Base-by-base conservation (phyloP, 2,888 invertebrate species). In the Fragum whitleyi region DNA sequence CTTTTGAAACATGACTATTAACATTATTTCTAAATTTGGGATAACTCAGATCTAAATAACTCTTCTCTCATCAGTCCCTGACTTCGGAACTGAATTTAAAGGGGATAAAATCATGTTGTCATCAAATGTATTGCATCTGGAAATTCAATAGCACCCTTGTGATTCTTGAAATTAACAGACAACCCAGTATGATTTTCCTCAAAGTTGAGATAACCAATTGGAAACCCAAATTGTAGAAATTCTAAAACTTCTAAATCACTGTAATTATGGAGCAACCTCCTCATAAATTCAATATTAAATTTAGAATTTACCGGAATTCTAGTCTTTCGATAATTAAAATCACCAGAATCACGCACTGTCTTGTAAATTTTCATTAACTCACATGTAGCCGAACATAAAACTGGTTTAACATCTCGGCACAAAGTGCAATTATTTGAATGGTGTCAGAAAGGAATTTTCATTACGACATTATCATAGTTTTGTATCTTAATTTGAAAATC, bases 51-150 rank as follows among this genome's bases (percentile, higher is more conserved):
- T n/a, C n/a, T n/a, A n/a, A n/a, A n/a, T 53, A 11, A 53, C 53
- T 53, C 53, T 16, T 19, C 53, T 53, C n/a, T 21, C 19, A 5
- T 11, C 19, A 16, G 21, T 6, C 7, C 21, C 53, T 19, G 53
- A n/a, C 6, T 53, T 53, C 7, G 53, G 53, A 11, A n/a, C n/a
- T n/a, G n/a, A n/a, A n/a, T n/a, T n/a, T n/a, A n/a, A n/a, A n/a
- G n/a, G n/a, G n/a, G n/a, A 53, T n/a, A 53, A 6, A 53, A 53
- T n/a, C 21, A 53, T 6, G 19, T 53, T 53, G 11, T 53, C 53
- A n/a, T 7, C 53, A 53, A 53, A 53, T 53, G 53, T n/a, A 53
- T 11, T 53, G 53, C 53, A 5, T n/a, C n/a, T 53, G 53, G 53
- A 19, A 11, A 53, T 11, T 21, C 21, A 5, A 53, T 6, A n/a